Percentiles rank a stretch among this genome's conserved stretches.
phyloP scores from a whole-genome alignment of 2,113 vertebrate genomes.

The Copsychus sechellarum region DNA sequence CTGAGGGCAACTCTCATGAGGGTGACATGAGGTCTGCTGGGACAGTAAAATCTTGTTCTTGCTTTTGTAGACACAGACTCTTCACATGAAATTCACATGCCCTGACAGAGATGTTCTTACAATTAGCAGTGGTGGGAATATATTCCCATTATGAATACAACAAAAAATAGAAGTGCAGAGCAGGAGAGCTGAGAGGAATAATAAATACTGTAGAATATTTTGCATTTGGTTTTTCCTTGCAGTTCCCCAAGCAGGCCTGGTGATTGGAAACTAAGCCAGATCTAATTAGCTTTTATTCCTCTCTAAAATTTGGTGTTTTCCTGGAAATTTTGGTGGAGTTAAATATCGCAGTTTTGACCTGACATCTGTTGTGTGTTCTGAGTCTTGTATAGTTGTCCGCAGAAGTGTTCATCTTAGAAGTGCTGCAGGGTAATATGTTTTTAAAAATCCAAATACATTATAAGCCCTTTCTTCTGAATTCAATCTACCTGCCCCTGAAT shows the following conservation, averaged over 20 bases:
- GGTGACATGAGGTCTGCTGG: accelerated
- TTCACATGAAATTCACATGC: neutral
- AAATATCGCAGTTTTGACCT: neutral
- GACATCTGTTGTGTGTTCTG: neutral
- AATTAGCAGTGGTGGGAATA: neutral
- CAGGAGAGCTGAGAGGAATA: neutral
- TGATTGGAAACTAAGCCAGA: neutral
- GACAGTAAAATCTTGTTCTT: neutral
- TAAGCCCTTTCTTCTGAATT: neutral
- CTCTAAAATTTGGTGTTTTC: neutral
- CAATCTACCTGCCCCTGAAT: neutral
- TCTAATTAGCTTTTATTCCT: neutral
- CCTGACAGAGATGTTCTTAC: neutral
- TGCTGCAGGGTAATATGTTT: neutral
- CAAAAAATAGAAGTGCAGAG: neutral
- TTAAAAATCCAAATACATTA: neutral
- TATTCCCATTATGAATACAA: neutral
- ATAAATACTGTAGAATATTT: neutral
- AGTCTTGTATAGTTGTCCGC: neutral
- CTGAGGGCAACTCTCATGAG: neutral
- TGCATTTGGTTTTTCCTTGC: neutral
- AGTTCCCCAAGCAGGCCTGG: neutral
- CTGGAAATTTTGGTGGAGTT: neutral
- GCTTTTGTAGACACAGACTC: neutral
- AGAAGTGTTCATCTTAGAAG: neutral